Evolutionary conservation across 1,140 invertebrate species (phyloP).

Genomic region (Scaptodrosophila lebanonensis): DNA sequence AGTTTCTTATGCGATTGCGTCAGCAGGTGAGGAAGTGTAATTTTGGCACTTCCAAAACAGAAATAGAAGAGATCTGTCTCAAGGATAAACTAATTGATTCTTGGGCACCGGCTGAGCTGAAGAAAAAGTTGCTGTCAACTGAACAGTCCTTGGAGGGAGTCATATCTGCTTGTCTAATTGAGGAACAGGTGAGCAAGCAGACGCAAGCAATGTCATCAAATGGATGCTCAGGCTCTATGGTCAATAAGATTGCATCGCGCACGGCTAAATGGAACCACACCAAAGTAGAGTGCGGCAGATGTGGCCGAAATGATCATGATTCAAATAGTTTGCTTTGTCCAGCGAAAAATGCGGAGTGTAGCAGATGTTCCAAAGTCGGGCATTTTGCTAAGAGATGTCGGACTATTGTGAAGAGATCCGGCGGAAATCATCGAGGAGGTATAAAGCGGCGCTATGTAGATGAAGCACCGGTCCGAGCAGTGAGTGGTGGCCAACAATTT

Average conservation of each 20-base stretch:
- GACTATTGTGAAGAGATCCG: neutral
- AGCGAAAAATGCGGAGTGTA: neutral
- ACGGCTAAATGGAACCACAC: too few species aligned
- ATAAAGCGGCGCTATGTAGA: neutral
- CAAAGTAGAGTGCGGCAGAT: too few species aligned
- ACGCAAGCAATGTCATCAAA: neutral
- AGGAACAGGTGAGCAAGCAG: too few species aligned
- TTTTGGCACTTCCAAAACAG: too few species aligned
- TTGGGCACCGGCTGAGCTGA: neutral
- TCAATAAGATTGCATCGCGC: neutral
- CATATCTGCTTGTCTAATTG: neutral
- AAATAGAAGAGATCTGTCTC: too few species aligned
- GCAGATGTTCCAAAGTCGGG: slow-evolving; percentile 3
- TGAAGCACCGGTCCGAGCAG: neutral
- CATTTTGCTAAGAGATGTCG: slow-evolving; percentile 1
- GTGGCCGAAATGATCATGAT: neutral
- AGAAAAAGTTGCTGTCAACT: slow-evolving; percentile 1
- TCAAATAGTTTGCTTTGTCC: neutral
- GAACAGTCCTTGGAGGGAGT: too few species aligned
- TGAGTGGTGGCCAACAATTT: neutral
- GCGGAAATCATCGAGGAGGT: neutral
- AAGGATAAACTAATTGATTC: slow-evolving; percentile 1
- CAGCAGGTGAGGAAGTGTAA: too few species aligned
- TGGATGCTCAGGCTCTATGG: neutral
- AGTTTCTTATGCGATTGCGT: too few species aligned